Base-by-base conservation (phyloP, 2,113 vertebrate genomes). In the Hydrolagus affinis region DNA sequence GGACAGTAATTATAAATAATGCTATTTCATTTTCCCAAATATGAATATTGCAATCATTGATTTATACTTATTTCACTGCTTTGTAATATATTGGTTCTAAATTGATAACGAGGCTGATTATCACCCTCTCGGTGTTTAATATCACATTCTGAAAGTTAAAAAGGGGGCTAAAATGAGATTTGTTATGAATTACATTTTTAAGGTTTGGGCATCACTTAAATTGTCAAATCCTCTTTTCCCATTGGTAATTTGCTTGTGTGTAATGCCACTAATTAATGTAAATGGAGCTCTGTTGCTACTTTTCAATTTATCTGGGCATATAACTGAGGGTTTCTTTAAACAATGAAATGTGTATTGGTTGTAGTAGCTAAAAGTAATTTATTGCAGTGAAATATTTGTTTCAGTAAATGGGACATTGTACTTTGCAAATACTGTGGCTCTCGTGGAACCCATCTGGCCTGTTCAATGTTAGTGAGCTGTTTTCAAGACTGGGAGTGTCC, bases 391-490 rank as follows among this genome's bases (percentile, higher is more conserved):
- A 21, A 62, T 17, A 87, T 85, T 87, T 14, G 89, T 90, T 91
- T 86, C 89, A 99, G 98, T 85, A 92, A 93, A 90, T 98, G 96
- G 89, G 93, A 96, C 90, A 93, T 98, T 88, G 90, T 97, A 21
- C 94, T 95, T 64, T 99, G 98, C 88, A 93, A 93, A 78, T 95
- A 91, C 70, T 99, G 98, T 60, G 97, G 98, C 68, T 98, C 98
- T 86, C 93, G 90, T 23, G 98, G 98, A 78, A 98, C 97, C 85
- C 98, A 99, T 87, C 90, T 96, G 89, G 96, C 94, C 60, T 98
- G 98, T 90, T 96, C 96, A 0, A 93, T 90, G 59, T 74, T 99
- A 78, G 89, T 85, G 23, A 73, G 92, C 77, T 89, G 94, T 87
- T 91, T 94, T 85, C 90, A 91, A 69, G 92, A 94, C 88, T 99